A percentile compares a stretch with the other conserved stretches of the same genome.
Evolutionary conservation across 2,888 invertebrate genomes (phyloP).

Genomic region (Sipunculus nudus): DNA sequence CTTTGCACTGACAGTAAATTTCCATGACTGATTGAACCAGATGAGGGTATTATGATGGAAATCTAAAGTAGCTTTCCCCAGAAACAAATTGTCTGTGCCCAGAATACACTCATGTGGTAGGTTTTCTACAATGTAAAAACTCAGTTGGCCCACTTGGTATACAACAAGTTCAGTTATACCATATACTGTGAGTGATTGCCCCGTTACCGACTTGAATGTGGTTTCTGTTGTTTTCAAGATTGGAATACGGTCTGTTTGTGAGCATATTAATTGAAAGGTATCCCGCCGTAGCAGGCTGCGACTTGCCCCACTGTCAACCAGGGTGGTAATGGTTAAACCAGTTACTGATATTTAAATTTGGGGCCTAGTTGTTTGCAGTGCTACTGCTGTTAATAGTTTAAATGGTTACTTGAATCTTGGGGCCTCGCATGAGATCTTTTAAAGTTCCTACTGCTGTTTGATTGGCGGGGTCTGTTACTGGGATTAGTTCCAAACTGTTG

Average conservation of each 20-base stretch:
- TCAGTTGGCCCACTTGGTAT: not conserved
- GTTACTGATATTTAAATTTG: too few species aligned
- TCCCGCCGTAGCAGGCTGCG: slow-evolving; percentile 9
- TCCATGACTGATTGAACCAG: not conserved
- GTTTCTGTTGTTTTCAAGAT: not conserved
- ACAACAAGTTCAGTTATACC: not conserved
- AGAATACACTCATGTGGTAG: slow-evolving; percentile 1
- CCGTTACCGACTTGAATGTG: not conserved
- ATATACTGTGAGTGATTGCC: not conserved
- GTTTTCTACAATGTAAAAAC: not conserved
- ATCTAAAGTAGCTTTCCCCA: not conserved
- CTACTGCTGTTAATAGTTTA: too few species aligned
- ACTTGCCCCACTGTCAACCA: slow-evolving; percentile 10
- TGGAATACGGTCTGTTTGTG: not conserved
- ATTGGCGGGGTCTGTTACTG: too few species aligned
- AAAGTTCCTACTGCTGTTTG: too few species aligned
- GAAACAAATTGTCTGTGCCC: not conserved
- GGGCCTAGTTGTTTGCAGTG: too few species aligned
- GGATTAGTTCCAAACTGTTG: too few species aligned
- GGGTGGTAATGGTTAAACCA: slow-evolving; percentile 3
- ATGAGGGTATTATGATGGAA: not conserved
- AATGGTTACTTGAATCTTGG: too few species aligned
- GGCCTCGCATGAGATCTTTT: too few species aligned
- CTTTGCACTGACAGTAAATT: not conserved
- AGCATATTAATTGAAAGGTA: not conserved